phyloP scores from a whole-genome alignment of 2,888 invertebrate species.

The Epistrophella euchroma region DNA sequence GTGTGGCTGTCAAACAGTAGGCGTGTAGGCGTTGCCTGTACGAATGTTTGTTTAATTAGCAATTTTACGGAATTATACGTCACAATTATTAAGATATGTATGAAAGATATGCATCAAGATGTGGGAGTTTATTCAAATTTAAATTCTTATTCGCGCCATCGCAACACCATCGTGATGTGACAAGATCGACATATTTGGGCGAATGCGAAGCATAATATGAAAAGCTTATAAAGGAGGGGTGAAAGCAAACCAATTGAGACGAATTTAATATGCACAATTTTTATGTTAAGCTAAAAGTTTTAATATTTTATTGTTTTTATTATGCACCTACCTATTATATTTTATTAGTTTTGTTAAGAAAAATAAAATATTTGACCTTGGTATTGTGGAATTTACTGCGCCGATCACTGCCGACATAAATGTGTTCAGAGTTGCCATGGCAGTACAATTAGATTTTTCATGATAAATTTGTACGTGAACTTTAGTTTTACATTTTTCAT shows the following conservation, averaged over 20 bases:
- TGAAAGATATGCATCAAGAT: conserved; percentile 3
- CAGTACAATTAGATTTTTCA: no score
- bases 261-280: conserved; percentile 14
- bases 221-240: background rate
- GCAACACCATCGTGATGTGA: background rate
- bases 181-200: conserved; percentile 26
- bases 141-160: conserved; percentile 19
- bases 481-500: no score
- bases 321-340: no score
- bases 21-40: conserved; percentile 68
- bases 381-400: background rate
- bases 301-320: background rate
- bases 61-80: conserved; percentile 60
- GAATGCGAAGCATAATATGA: background rate
- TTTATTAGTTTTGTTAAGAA: background rate
- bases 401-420: background rate
- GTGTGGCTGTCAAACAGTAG: conserved; percentile 71
- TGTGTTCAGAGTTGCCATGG: background rate
- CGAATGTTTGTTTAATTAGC: conserved; percentile 73
- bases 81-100: conserved; percentile 48
- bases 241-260: background rate
- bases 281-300: background rate
- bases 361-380: conserved; percentile 1
- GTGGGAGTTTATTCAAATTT: conserved; percentile 23
- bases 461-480: no score